Conservation (phyloP, 2,888 invertebrate species). For the Epinotia ramella region DNA sequence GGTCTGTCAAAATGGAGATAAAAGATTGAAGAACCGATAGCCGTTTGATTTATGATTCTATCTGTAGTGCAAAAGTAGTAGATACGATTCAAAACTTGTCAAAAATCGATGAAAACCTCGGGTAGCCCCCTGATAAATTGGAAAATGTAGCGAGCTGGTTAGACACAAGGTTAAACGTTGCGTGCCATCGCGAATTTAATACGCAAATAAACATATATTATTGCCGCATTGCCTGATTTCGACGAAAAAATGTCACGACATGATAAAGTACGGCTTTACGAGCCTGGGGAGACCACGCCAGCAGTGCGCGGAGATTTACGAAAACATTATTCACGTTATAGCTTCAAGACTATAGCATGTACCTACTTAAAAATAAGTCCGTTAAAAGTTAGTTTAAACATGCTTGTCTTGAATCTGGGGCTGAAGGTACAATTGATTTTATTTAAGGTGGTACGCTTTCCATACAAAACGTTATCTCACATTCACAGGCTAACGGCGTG, state of each 20-base stretch:
- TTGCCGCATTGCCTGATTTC: conserved; percentile 53
- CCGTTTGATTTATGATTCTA: too few species aligned
- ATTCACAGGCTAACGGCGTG: too few species aligned
- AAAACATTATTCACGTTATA: conserved; percentile 10
- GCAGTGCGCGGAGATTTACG: not conserved
- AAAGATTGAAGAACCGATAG: too few species aligned
- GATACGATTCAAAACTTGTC: too few species aligned
- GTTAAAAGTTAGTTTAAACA: not conserved
- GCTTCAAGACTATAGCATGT: not conserved
- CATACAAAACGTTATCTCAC: too few species aligned
- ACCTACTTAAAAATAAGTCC: not conserved
- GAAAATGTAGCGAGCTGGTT: conserved; percentile 38
- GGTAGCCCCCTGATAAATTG: too few species aligned
- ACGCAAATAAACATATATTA: conserved; percentile 55
- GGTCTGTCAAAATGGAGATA: too few species aligned
- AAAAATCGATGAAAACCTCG: too few species aligned
- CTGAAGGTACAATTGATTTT: not conserved
- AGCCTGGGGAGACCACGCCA: conserved; percentile 24
- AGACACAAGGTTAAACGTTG: conserved; percentile 57
- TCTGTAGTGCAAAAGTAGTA: too few species aligned
- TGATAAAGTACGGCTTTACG: conserved; percentile 57
- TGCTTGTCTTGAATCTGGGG: not conserved
- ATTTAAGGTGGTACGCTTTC: not conserved
- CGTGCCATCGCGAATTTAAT: conserved; percentile 64
- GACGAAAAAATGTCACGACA: conserved; percentile 59